These are phyloP conservation scores for Eupithecia subfuscata DNA, from an alignment of 2,888 invertebrate genomes.

Conservation along the genomic window DNA sequence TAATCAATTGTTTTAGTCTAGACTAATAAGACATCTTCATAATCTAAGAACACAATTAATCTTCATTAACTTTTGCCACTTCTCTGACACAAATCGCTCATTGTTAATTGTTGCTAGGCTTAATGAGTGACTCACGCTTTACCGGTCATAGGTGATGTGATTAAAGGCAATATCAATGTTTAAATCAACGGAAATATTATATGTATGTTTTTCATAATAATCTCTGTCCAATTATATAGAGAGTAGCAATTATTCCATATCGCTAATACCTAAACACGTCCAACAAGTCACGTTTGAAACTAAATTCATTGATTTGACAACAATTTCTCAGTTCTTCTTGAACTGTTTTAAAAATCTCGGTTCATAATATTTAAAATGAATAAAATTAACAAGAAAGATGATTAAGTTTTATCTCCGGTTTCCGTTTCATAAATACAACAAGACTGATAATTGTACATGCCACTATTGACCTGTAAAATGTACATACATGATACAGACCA, in stretches of 20 bases:
- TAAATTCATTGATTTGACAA: not conserved
- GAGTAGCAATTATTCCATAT: not conserved
- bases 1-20: too few relatives aligned
- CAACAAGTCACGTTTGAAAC: conserved; percentile 1
- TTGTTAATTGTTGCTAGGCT: conserved; percentile 1
- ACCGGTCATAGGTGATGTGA: not conserved
- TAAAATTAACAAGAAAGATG: conserved; percentile 6
- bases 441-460: conserved; percentile 27
- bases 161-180: not conserved
- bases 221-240: not conserved
- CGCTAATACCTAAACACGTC: not conserved
- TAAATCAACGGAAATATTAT: not conserved
- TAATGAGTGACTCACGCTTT: not conserved
- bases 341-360: not conserved
- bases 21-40: too few relatives aligned
- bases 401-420: conserved; percentile 22
- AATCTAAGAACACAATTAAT: not conserved
- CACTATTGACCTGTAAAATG: conserved; percentile 33
- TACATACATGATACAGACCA: conserved; percentile 35
- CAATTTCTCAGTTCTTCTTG: not conserved
- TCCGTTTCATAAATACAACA: conserved; percentile 19
- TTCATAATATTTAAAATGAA: not conserved
- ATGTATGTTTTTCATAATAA: not conserved
- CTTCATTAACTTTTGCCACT: not conserved
- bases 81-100: not conserved